These are phyloP conservation scores for Chaetops frenatus DNA, from an alignment of 2,113 vertebrate genomes.

Conservation along the genomic window DNA sequence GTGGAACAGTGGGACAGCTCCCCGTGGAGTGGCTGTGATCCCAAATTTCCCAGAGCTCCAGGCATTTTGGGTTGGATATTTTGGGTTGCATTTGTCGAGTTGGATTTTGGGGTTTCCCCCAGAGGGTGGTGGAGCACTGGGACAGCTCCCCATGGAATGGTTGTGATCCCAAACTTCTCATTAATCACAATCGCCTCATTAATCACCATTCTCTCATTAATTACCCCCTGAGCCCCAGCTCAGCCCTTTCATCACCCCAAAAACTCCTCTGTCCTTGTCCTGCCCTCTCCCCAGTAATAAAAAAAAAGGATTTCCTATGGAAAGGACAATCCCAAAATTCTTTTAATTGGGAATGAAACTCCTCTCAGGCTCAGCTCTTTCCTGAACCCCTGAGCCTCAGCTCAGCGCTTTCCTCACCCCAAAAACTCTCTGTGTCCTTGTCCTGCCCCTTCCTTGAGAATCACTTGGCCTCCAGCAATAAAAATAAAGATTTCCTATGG, in stretches of 20 bases:
- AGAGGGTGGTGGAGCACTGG: too few relatives aligned
- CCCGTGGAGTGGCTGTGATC: neutral
- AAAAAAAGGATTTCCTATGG: accelerated
- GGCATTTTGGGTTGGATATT: neutral
- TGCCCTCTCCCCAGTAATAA: neutral
- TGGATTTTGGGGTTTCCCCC: too few relatives aligned
- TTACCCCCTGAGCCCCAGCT: neutral
- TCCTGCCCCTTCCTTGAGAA: neutral
- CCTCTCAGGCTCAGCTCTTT: neutral
- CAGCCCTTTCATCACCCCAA: neutral
- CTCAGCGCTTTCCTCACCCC: neutral
- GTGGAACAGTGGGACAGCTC: neutral
- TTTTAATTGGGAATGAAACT: neutral
- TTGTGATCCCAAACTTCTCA: neutral
- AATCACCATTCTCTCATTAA: neutral
- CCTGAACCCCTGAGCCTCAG: neutral
- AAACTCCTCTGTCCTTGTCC: neutral
- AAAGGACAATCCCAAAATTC: neutral
- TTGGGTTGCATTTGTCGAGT: too few relatives aligned
- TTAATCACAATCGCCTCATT: neutral
- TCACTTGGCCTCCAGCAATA: too few relatives aligned
- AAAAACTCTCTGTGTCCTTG: too few relatives aligned
- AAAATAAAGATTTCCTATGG: accelerated
- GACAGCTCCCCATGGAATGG: too few relatives aligned
- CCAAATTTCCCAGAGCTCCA: neutral